A percentile compares a stretch with the other conserved stretches of the same genome.
Conservation (phyloP, 2,113 vertebrate species). For the Lutjanus erythropterus region DNA sequence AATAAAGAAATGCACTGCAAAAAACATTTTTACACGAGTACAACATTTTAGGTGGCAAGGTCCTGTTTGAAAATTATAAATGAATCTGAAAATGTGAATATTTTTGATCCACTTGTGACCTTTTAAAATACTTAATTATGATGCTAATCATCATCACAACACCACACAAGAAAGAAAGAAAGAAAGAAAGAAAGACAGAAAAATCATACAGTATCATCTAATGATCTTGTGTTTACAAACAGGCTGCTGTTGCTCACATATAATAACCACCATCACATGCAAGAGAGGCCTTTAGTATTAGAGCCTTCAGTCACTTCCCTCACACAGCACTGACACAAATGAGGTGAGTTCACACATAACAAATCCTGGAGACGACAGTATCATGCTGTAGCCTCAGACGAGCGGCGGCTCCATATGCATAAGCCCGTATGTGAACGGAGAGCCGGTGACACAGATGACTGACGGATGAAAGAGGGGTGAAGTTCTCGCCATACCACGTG, state of each 20-base stretch:
- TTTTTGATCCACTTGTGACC: not conserved
- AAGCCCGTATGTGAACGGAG: conserved; percentile 25
- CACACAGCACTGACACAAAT: conserved; percentile 63
- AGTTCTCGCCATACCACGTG: conserved; percentile 65
- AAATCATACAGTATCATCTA: not conserved
- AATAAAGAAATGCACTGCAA: not conserved
- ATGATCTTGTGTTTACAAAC: conserved; percentile 63
- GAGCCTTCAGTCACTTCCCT: conserved; percentile 36
- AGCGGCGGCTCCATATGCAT: conserved; percentile 55
- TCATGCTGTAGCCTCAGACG: conserved; percentile 38
- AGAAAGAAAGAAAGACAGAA: not conserved
- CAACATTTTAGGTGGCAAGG: not conserved
- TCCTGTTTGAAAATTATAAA: not conserved
- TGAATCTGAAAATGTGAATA: not conserved
- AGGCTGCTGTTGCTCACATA: conserved; percentile 43
- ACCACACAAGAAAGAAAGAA: too few species aligned
- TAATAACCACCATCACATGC: conserved; percentile 80
- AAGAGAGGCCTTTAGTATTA: conserved; percentile 55
- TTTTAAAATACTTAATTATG: not conserved
- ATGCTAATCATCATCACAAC: not conserved
- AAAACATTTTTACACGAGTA: not conserved
- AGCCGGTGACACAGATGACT: conserved; percentile 10
- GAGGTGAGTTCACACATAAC: conserved; percentile 74
- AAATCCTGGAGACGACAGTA: conserved; percentile 55
- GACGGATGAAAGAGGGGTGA: conserved; percentile 50